Conservation (phyloP, 2,888 invertebrate species). For the Keiferia lycopersicella region DNA sequence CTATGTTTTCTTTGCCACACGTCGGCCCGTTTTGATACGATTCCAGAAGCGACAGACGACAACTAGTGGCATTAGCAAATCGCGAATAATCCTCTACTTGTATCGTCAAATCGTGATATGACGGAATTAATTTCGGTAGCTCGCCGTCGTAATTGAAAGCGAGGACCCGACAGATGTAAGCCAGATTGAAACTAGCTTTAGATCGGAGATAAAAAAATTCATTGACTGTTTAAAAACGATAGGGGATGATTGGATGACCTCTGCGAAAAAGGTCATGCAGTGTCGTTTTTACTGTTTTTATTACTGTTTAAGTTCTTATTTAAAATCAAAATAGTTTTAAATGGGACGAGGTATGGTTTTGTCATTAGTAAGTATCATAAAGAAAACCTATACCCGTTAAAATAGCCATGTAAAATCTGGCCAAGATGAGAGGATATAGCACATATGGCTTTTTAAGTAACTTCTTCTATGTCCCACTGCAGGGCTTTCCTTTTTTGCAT, state of each 20-base stretch:
- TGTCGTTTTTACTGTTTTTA: background rate
- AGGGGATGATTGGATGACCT: constrained; percentile 26
- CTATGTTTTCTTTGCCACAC: constrained; percentile 48
- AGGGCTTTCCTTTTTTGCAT: too few relatives aligned
- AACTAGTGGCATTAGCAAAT: constrained; percentile 61
- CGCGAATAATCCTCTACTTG: constrained; percentile 67
- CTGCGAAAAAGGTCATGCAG: constrained; percentile 26
- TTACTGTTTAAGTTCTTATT: too few relatives aligned
- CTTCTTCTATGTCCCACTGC: too few relatives aligned
- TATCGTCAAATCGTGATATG: constrained; percentile 68
- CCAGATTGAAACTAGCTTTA: constrained; percentile 44
- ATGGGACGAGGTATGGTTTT: too few relatives aligned
- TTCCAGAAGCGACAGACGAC: constrained; percentile 55
- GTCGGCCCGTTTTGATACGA: constrained; percentile 59
- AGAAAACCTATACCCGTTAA: too few relatives aligned
- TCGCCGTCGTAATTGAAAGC: constrained; percentile 69
- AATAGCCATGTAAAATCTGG: too few relatives aligned
- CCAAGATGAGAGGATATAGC: too few relatives aligned
- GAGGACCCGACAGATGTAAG: constrained; percentile 62
- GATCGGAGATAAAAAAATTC: constrained; percentile 35
- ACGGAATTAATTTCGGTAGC: constrained; percentile 70
- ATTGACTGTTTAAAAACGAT: constrained; percentile 27
- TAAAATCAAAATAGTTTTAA: too few relatives aligned
- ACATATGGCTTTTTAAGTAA: too few relatives aligned
- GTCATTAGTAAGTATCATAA: too few relatives aligned